phyloP scores from a whole-genome alignment of 2,113 vertebrate species.

The Chaetorhynchus papuensis region DNA sequence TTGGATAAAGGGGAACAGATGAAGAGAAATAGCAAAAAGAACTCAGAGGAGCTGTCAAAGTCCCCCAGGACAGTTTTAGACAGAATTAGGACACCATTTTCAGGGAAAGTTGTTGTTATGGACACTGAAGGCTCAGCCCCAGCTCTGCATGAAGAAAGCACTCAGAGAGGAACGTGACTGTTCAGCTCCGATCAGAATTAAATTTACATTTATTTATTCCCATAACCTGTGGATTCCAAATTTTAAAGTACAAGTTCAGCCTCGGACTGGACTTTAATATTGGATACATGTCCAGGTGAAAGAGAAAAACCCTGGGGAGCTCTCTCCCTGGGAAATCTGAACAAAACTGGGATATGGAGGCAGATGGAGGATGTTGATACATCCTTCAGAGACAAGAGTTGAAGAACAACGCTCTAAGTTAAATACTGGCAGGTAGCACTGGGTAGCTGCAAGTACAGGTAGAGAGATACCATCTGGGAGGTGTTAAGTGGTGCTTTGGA shows the following conservation, averaged over 20 bases:
- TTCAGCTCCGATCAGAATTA: not conserved
- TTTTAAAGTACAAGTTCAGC: not conserved
- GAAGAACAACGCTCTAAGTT: not conserved
- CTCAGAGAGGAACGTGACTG: not conserved
- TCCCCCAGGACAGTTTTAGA: conserved; percentile 63
- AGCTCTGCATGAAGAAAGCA: not conserved
- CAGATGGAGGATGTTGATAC: accelerated
- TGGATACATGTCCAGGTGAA: not conserved
- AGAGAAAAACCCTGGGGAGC: not conserved
- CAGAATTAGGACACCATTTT: conserved; percentile 63
- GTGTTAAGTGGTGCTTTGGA: not conserved
- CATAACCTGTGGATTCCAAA: not conserved
- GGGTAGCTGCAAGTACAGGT: not conserved
- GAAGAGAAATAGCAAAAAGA: conserved; percentile 51
- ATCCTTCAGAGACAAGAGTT: not conserved
- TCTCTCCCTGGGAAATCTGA: not conserved
- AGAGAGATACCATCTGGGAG: not conserved
- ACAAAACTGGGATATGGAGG: not conserved
- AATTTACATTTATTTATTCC: conserved; percentile 25
- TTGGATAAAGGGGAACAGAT: conserved; percentile 61
- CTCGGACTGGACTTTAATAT: not conserved
- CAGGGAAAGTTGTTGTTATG: conserved; percentile 57
- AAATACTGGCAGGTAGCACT: not conserved
- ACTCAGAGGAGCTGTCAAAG: conserved; percentile 55
- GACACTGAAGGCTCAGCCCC: conserved; percentile 49